A percentile compares a stretch with the other conserved stretches of the same genome.
phyloP scores from a whole-genome alignment of 2,888 invertebrate genomes.

The Nineta flava region DNA sequence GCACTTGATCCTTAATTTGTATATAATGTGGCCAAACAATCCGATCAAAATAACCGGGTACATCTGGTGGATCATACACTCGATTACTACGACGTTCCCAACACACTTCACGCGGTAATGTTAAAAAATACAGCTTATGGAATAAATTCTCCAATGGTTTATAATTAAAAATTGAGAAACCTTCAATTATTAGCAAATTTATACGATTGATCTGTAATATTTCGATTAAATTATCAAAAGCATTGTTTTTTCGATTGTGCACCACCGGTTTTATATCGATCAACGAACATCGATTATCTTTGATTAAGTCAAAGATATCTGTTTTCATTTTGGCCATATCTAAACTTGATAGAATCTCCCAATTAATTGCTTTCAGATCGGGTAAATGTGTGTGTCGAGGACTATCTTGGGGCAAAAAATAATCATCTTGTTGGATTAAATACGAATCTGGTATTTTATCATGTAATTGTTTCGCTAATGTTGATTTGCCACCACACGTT shows the following conservation, averaged over 20 bases:
- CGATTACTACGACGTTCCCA: conserved; percentile 39
- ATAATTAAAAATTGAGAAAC: conserved; percentile 59
- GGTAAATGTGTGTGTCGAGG: conserved; percentile 44
- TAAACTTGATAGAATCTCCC: conserved; percentile 52
- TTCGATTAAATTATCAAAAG: not conserved
- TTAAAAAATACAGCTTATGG: conserved; percentile 57
- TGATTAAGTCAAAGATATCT: conserved; percentile 35
- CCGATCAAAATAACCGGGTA: conserved; percentile 71
- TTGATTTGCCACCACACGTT: conserved; percentile 74
- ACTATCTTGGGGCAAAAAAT: conserved; percentile 51
- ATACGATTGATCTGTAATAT: conserved; percentile 19
- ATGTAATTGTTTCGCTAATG: conserved; percentile 41
- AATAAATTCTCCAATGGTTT: conserved; percentile 49
- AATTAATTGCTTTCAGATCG: conserved; percentile 56
- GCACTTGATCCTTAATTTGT: too few relatives aligned
- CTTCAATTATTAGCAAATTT: conserved; percentile 54
- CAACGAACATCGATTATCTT: conserved; percentile 11
- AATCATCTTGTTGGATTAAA: conserved; percentile 58
- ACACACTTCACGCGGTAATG: conserved; percentile 52
- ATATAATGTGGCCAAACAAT: conserved; percentile 65
- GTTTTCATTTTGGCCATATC: conserved; percentile 55
- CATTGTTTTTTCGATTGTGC: not conserved
- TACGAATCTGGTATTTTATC: conserved; percentile 25
- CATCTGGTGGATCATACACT: conserved; percentile 74
- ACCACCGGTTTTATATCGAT: not conserved